Conservation (phyloP, 2,113 vertebrate genomes). For the Ceyx melanurus region DNA sequence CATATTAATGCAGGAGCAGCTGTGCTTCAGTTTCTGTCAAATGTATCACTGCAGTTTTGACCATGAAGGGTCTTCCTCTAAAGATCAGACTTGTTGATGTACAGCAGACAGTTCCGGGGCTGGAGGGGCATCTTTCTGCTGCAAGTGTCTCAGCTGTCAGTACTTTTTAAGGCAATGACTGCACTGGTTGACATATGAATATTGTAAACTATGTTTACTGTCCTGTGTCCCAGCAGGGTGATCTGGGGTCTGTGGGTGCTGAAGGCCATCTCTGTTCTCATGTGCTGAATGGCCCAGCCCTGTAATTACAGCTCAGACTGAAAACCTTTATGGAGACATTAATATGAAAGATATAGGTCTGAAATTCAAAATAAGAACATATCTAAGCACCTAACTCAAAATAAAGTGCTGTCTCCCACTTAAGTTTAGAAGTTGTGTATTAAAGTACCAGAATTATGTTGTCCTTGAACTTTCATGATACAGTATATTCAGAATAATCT, state of each 20-base stretch:
- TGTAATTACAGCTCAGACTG: not conserved
- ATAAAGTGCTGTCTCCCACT: not conserved
- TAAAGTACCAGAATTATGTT: not conserved
- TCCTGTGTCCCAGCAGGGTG: not conserved
- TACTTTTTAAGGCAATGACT: not conserved
- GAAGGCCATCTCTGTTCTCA: not conserved
- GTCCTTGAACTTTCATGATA: not conserved
- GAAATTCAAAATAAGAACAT: not conserved
- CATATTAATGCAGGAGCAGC: not conserved
- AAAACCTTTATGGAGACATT: not conserved
- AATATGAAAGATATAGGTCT: not conserved
- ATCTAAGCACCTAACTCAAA: not conserved
- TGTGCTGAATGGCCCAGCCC: not conserved
- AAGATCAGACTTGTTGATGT: not conserved
- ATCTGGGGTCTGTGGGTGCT: not conserved
- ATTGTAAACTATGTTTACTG: not conserved
- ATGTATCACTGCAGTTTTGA: not conserved
- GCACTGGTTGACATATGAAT: not conserved
- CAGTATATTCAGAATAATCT: not conserved
- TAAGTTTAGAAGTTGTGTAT: not conserved
- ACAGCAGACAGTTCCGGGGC: not conserved
- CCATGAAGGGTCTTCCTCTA: not conserved
- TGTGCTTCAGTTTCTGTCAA: not conserved
- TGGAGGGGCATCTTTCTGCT: not conserved
- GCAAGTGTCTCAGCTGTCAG: not conserved